Conservation (phyloP, 2,888 invertebrate genomes). For the Elegia similella region DNA sequence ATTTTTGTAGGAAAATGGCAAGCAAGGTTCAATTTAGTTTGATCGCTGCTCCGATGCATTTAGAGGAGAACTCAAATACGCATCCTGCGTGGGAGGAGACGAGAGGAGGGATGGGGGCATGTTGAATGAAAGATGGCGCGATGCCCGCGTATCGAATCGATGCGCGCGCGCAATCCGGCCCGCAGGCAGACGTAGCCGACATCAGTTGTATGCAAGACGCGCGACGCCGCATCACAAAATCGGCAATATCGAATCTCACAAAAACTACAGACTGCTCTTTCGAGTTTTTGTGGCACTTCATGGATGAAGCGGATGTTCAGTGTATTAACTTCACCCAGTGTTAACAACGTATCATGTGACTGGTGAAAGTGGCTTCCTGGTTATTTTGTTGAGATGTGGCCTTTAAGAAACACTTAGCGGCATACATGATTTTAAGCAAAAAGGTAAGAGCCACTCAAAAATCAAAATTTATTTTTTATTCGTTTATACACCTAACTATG, state of each 20-base stretch:
- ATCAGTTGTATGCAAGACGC: constrained; percentile 23
- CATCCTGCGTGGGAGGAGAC: constrained; percentile 45
- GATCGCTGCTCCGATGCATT: not conserved
- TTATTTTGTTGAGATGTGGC: constrained; percentile 66
- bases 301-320: constrained; percentile 15
- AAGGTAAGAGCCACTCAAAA: constrained; percentile 47
- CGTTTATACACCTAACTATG: too few relatives aligned
- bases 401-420: constrained; percentile 61
- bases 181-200: constrained; percentile 25
- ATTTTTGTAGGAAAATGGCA: not conserved
- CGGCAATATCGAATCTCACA: constrained; percentile 14
- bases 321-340: constrained; percentile 3
- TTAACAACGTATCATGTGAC: constrained; percentile 41
- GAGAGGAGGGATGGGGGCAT: constrained; percentile 40
- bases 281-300: not conserved
- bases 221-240: constrained; percentile 10
- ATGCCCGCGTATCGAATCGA: constrained; percentile 38
- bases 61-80: constrained; percentile 25
- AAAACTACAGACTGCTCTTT: constrained; percentile 12
- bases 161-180: constrained; percentile 22
- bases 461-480: not conserved
- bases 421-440: constrained; percentile 67
- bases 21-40: not conserved
- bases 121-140: constrained; percentile 40
- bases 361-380: constrained; percentile 68